Evolutionary conservation across 2,888 invertebrate species (phyloP).

Genomic region (Megalurothrips usitatus): DNA sequence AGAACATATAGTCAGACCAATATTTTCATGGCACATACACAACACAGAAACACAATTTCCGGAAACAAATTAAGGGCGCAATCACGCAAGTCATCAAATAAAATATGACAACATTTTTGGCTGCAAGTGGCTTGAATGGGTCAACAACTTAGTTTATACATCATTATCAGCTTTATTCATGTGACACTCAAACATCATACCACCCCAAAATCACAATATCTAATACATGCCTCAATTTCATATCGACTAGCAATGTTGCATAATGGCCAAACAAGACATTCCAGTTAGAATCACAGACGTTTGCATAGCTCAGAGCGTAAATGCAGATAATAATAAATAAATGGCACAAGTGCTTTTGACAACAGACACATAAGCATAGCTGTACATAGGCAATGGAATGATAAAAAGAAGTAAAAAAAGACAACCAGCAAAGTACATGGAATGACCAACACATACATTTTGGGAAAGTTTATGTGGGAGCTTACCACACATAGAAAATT

Average conservation of each 20-base stretch:
- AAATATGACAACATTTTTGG: too few species aligned
- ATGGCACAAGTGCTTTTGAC: not conserved
- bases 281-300: not conserved
- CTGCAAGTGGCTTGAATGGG: too few species aligned
- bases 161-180: too few species aligned
- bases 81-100: too few species aligned
- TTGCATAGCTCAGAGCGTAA: not conserved
- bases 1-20: too few species aligned
- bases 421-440: not conserved
- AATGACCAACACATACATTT: not conserved
- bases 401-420: not conserved
- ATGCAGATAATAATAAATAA: not conserved
- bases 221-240: not conserved
- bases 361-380: not conserved
- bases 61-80: too few species aligned
- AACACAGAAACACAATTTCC: too few species aligned
- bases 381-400: not conserved
- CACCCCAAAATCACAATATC: too few species aligned
- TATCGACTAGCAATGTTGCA: not conserved
- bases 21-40: too few species aligned
- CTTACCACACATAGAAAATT: not conserved
- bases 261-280: not conserved
- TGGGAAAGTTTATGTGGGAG: not conserved
- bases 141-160: too few species aligned
- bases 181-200: too few species aligned